These are phyloP conservation scores for Myopa tessellatipennis DNA, from an alignment of 2,888 invertebrate genomes.

Conservation along the genomic window DNA sequence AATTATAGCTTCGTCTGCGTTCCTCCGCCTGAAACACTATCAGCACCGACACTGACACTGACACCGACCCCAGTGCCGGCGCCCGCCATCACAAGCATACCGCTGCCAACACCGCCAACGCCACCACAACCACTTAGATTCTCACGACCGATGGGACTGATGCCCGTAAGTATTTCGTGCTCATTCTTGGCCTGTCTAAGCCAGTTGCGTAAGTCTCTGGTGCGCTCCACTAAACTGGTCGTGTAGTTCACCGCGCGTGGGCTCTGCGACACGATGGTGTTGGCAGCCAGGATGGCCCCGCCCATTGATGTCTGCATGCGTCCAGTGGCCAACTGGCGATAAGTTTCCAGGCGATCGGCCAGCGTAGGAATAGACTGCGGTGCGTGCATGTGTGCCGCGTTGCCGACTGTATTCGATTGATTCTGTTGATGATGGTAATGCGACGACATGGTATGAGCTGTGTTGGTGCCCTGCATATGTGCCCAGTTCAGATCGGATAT, in stretches of 20 bases:
- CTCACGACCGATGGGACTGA: conserved; percentile 34
- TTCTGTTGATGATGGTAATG: conserved; percentile 41
- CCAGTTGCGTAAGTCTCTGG: conserved; percentile 76
- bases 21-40: conserved; percentile 38
- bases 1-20: conserved; percentile 57
- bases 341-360: conserved; percentile 71
- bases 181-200: conserved; percentile 71
- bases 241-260: conserved; percentile 70
- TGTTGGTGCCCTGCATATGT: conserved; percentile 53
- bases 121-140: not conserved
- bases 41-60: conserved; percentile 34
- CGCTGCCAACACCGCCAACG: not conserved
- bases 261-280: conserved; percentile 67
- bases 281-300: conserved; percentile 67
- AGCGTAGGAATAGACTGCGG: conserved; percentile 68
- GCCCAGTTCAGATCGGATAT: conserved; percentile 62
- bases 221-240: conserved; percentile 75
- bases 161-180: conserved; percentile 62
- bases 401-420: conserved; percentile 27
- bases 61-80: conserved; percentile 39
- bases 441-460: conserved; percentile 43
- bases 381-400: conserved; percentile 55
- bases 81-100: conserved; percentile 26
- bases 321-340: conserved; percentile 70
- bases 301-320: conserved; percentile 68